phyloP scores from a whole-genome alignment of 2,888 invertebrate genomes.

The Idaea straminata region DNA sequence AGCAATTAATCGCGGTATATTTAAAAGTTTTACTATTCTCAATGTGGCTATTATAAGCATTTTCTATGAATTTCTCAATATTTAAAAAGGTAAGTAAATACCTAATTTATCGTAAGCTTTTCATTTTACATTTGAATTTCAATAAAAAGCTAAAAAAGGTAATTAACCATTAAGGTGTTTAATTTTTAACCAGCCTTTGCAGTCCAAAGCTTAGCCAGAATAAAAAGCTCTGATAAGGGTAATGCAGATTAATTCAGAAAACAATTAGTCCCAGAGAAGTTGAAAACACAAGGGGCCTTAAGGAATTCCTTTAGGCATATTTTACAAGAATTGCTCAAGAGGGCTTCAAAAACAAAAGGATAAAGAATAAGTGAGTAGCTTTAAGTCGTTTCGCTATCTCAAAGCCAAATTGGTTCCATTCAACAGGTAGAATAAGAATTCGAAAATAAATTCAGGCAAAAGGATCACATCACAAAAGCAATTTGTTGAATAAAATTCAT shows the following conservation, averaged over 20 bases:
- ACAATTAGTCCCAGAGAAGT: slow-evolving; percentile 22
- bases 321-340: neutral
- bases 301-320: slow-evolving; percentile 8
- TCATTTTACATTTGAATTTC: neutral
- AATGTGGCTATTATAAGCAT: neutral
- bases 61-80: too few relatives aligned
- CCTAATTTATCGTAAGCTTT: neutral
- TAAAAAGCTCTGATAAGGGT: slow-evolving; percentile 27
- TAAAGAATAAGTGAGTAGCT: neutral
- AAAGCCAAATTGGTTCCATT: slow-evolving; percentile 7
- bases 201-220: slow-evolving; percentile 6
- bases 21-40: neutral
- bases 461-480: neutral
- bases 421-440: slow-evolving; percentile 9
- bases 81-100: too few relatives aligned
- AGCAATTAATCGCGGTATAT: neutral
- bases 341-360: slow-evolving; percentile 1
- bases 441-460: neutral
- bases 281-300: slow-evolving; percentile 12
- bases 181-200: neutral
- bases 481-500: neutral
- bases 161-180: neutral
- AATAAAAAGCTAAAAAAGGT: neutral
- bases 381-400: neutral
- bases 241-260: slow-evolving; percentile 21